These are phyloP conservation scores for Aleadryas rufinucha DNA, from an alignment of 2,113 vertebrate species.

Conservation along the genomic window DNA sequence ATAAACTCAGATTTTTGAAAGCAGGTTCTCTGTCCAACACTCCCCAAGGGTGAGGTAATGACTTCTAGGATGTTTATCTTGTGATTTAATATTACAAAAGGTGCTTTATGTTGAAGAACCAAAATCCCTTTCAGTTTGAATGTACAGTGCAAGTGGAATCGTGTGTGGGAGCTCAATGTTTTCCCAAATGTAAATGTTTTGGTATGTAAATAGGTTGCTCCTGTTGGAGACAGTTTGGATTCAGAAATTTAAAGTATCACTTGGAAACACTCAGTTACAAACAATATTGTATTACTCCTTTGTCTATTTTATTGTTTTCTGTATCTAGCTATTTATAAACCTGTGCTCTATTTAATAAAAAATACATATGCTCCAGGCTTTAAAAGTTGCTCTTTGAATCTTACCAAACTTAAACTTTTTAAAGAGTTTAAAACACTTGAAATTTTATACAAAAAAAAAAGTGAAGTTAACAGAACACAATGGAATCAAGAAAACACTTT, in stretches of 20 bases:
- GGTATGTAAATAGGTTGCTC: conserved; percentile 42
- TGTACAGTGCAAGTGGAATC: conserved; percentile 49
- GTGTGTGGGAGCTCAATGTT: neutral
- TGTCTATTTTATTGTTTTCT: conserved; percentile 57
- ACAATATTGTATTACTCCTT: conserved; percentile 24
- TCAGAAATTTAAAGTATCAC: conserved; percentile 11
- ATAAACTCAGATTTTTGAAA: neutral
- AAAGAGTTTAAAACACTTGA: neutral
- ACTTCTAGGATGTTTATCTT: conserved; percentile 32
- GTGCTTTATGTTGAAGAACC: conserved; percentile 64
- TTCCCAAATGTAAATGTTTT: conserved; percentile 27
- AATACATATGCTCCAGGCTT: neutral
- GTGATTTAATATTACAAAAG: conserved; percentile 55
- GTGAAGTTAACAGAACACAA: neutral
- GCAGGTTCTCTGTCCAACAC: neutral
- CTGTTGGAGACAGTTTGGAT: neutral
- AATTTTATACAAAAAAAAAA: neutral
- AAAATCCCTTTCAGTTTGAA: conserved; percentile 50
- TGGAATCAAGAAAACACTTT: neutral
- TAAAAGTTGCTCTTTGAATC: neutral
- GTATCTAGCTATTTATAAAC: conserved; percentile 54
- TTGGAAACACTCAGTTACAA: neutral
- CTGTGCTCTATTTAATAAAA: conserved; percentile 60
- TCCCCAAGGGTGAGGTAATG: neutral
- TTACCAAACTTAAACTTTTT: neutral